phyloP scores from a whole-genome alignment of 2,113 vertebrate genomes.

The Cyprichromis sp. region DNA sequence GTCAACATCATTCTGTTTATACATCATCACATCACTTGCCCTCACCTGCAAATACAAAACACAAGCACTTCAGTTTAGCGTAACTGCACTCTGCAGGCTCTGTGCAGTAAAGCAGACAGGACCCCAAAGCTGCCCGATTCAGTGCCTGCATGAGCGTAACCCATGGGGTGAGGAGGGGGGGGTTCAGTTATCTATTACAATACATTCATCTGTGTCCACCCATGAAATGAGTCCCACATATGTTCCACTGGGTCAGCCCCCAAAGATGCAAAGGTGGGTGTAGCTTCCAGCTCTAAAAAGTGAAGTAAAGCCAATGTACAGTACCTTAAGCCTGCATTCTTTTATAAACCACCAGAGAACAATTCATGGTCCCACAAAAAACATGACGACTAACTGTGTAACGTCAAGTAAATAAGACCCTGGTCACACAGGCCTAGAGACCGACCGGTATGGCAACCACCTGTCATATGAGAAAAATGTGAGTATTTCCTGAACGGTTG shows the following conservation, averaged over 20 bases:
- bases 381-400: neutral
- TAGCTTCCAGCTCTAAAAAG: neutral
- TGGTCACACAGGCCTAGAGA: neutral
- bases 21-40: neutral
- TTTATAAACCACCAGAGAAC: neutral
- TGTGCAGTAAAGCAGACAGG: neutral
- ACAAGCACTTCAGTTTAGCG: neutral
- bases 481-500: neutral
- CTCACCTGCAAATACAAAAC: neutral
- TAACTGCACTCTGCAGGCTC: neutral
- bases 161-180: neutral
- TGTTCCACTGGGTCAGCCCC: neutral
- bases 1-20: neutral
- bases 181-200: neutral
- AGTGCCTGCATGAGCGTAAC: neutral
- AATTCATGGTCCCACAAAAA: neutral
- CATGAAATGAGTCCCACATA: neutral
- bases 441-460: neutral
- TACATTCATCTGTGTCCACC: neutral
- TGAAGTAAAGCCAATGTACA: neutral
- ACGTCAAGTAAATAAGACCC: neutral
- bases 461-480: neutral
- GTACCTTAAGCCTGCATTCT: neutral
- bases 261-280: neutral
- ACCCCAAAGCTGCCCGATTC: neutral